Conservation (phyloP, 2,113 vertebrate genomes). For the Oenanthe melanoleuca region DNA sequence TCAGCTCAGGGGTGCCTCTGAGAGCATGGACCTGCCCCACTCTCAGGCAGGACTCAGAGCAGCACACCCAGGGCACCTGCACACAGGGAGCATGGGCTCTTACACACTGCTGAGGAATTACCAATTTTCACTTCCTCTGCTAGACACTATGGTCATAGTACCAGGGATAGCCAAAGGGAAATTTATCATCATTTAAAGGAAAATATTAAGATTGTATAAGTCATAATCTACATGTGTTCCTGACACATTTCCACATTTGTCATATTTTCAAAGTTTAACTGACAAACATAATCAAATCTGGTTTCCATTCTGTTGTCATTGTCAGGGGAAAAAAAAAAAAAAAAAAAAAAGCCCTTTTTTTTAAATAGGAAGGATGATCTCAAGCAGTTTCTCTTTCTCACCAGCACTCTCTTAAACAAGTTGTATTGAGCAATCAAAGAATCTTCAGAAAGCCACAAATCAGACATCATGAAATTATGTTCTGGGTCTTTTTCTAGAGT, state of each 20-base stretch:
- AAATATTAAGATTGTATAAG: not conserved
- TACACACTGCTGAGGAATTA: not conserved
- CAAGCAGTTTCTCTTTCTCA: not conserved
- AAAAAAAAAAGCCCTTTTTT: accelerated
- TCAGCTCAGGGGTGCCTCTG: accelerated
- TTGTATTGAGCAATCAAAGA: not conserved
- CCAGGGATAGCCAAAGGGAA: not conserved
- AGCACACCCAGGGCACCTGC: not conserved
- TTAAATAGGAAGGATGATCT: not conserved
- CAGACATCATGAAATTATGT: not conserved
- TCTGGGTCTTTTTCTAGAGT: not conserved
- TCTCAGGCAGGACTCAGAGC: accelerated
- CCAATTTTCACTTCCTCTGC: not conserved
- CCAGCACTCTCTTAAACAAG: not conserved
- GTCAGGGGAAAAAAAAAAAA: not conserved
- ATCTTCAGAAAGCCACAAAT: slow-evolving; percentile 23
- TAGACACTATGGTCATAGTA: not conserved
- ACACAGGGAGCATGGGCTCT: not conserved
- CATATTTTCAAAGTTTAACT: not conserved
- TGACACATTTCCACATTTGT: not conserved
- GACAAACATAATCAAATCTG: not conserved
- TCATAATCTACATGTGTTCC: not conserved
- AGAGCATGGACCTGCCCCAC: accelerated
- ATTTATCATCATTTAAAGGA: not conserved
- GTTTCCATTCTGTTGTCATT: not conserved